These are phyloP conservation scores for Ditula angustiorana DNA, from an alignment of 2,888 invertebrate genomes.

Conservation along the genomic window DNA sequence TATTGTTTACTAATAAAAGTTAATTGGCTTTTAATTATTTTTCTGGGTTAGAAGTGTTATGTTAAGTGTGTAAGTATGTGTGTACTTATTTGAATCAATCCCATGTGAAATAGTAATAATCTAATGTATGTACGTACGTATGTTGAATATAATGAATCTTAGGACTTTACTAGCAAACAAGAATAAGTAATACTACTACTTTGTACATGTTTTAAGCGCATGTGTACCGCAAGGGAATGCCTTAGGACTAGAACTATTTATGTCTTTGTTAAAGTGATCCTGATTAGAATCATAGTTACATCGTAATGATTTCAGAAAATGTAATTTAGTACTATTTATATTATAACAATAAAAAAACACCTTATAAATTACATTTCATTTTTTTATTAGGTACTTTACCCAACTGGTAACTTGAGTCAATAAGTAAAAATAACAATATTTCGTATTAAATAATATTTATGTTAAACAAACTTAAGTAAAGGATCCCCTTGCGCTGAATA, in stretches of 20 bases:
- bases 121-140: conserved; percentile 39
- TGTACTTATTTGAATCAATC: conserved; percentile 29
- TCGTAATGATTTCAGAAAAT: too few species aligned
- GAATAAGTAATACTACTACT: conserved; percentile 54
- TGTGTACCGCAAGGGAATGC: conserved; percentile 54
- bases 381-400: too few species aligned
- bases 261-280: too few species aligned
- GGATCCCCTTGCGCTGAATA: conserved; percentile 28
- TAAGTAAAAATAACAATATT: too few species aligned
- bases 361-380: background rate
- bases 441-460: too few species aligned
- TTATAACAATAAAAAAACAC: too few species aligned
- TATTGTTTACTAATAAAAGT: too few species aligned
- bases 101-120: conserved; percentile 31
- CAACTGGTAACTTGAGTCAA: too few species aligned
- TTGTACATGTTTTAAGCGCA: conserved; percentile 74
- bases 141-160: conserved; percentile 47
- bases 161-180: conserved; percentile 54
- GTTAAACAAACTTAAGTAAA: too few species aligned
- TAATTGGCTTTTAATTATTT: background rate
- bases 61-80: background rate
- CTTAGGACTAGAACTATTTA: background rate
- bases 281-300: too few species aligned
- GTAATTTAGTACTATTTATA: too few species aligned
- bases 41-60: background rate